phyloP scores from a whole-genome alignment of 1,140 invertebrate genomes.

The Calliopsis andreniformis region DNA sequence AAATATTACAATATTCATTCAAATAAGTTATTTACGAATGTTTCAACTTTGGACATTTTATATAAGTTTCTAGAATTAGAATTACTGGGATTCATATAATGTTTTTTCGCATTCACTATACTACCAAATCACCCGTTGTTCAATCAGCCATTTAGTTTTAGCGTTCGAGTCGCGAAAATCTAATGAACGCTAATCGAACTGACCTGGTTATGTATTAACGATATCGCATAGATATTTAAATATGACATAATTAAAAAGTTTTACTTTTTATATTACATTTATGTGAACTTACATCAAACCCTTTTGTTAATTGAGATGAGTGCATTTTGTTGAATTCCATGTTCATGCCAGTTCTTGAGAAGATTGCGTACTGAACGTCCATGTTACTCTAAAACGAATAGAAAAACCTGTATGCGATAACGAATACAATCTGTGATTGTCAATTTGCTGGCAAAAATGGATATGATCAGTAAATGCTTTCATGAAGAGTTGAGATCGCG shows the following conservation, averaged over 20 bases:
- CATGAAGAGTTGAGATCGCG: slow-evolving; percentile 25
- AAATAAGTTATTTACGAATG: too few species aligned
- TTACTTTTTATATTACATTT: not conserved
- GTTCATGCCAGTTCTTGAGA: not conserved
- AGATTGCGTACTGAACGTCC: not conserved
- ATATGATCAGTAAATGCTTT: slow-evolving; percentile 1
- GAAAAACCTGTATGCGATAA: not conserved
- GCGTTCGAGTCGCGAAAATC: not conserved
- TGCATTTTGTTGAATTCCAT: not conserved
- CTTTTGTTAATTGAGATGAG: not conserved
- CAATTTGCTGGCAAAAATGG: slow-evolving; percentile 3
- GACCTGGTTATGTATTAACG: not conserved
- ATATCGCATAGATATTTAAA: not conserved
- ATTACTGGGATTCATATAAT: not conserved
- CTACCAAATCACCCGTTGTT: slow-evolving; percentile 9
- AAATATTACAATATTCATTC: not conserved
- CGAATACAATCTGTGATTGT: not conserved
- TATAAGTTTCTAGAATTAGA: too few species aligned
- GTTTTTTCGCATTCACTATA: slow-evolving; percentile 16
- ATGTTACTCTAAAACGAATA: slow-evolving; percentile 41
- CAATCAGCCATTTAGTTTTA: slow-evolving; percentile 24
- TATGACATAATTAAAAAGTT: not conserved
- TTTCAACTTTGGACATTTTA: not conserved
- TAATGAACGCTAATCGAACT: not conserved
- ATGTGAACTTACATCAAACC: slow-evolving; percentile 45